Base-by-base conservation (phyloP, 2,888 invertebrate species). In the Branchellion lobata region DNA sequence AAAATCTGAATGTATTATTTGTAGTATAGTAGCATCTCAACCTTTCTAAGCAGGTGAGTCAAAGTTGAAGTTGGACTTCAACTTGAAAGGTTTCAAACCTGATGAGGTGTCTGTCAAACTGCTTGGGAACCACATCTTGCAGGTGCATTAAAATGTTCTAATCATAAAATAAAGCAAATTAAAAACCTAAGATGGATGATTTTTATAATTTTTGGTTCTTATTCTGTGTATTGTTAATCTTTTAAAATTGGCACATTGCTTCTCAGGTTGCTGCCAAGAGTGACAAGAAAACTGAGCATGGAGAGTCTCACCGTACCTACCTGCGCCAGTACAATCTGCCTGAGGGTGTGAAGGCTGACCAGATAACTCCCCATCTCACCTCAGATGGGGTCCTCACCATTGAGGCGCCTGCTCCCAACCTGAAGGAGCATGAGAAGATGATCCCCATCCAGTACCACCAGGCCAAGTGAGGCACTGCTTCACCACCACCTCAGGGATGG, bases 61-160 rank as follows among this genome's bases (percentile, higher is more conserved):
- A 21, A 81, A 81, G 72, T 61, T 81, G 65, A 80, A 81, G 68
- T 53, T 81, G 51, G 79, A 81, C 73, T 81, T 81, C 72, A 79
- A 79, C 33, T 76, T 81, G 8, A 71, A 80, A 27, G 78, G 78
- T 65, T 81, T 81, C 77, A 81, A 79, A 71, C 81, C 81, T 14
- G 81, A 81, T n/a, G 81, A 81, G 74, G 79, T 81, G 36, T 57
- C 75, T 36, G 79, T 81, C 21, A 81, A 81, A 65, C 68, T 81
- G 1, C 69, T 81, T 11, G 81, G 81, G 21, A 73, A 78, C 29
- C 79, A 81, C 80, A 80, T 81, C 57, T 53, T 81, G 24, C 80
- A 81, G 80, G 81, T 80, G 75, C 1, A 36, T 80, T 8, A 24
- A 33, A 5, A 27, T 72, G 14, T n/a, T 14, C 14, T 73, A 18